Evolutionary conservation across 2,888 invertebrate species (phyloP).

Genomic region (Conus canariensis): DNA sequence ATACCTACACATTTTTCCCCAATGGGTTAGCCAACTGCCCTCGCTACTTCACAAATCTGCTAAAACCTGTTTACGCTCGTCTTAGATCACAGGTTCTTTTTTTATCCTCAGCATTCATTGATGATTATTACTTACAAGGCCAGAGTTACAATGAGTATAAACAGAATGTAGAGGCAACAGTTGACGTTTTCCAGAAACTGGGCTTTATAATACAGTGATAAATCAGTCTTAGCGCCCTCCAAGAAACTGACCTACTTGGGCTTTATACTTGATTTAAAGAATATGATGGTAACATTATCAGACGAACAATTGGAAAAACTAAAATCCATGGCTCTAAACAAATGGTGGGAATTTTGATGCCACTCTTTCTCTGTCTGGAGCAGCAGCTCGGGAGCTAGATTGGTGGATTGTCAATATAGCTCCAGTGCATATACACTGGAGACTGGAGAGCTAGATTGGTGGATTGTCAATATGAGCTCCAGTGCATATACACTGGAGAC

Average conservation of each 20-base stretch:
- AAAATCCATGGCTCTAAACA: not conserved
- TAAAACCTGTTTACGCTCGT: conserved; percentile 11
- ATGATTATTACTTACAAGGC: no score
- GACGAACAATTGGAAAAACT: not conserved
- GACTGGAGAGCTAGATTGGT: not conserved
- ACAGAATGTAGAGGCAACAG: conserved; percentile 1
- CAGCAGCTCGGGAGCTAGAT: not conserved
- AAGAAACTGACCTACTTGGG: conserved; percentile 9
- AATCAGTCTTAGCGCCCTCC: not conserved
- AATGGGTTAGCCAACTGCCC: not conserved
- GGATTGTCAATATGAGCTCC: no score
- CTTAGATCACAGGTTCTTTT: not conserved
- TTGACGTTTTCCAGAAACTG: not conserved
- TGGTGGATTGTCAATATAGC: conserved; percentile 26
- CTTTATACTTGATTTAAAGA: conserved; percentile 27
- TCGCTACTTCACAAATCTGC: conserved; percentile 8
- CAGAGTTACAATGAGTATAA: not conserved
- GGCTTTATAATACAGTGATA: not conserved
- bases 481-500: no score
- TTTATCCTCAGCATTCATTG: not conserved
- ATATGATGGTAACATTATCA: not conserved
- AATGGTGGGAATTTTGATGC: conserved; percentile 13
- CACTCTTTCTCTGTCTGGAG: not conserved
- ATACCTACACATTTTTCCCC: conserved; percentile 10
- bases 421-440: not conserved